phyloP scores from a whole-genome alignment of 1,140 invertebrate species.

The Musca vetustissima region DNA sequence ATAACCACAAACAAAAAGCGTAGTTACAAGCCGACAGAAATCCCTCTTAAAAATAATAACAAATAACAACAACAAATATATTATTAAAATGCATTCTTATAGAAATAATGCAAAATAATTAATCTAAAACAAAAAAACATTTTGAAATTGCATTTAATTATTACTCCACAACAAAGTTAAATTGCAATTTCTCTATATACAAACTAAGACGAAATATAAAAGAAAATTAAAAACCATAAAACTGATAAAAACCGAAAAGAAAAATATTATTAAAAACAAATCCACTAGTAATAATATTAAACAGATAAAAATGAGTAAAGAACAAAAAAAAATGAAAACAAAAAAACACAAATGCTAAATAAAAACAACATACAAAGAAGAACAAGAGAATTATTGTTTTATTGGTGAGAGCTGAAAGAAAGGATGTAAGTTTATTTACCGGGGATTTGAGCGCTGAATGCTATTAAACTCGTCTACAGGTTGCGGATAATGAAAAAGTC shows the following conservation, averaged over 20 bases:
- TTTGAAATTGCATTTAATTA: background rate
- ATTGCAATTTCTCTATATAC: no score
- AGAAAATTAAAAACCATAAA: no score
- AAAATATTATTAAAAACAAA: slow-evolving; percentile 26
- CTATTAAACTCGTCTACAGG: no score
- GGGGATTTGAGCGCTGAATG: no score
- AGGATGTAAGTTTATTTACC: no score
- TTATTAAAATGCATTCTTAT: background rate
- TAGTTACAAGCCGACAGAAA: background rate
- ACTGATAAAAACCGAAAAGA: background rate
- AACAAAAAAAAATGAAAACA: no score
- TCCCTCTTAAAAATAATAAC: background rate
- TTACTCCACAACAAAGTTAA: no score
- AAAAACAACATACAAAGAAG: background rate
- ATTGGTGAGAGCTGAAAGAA: no score
- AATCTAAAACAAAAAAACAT: background rate
- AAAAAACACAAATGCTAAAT: background rate
- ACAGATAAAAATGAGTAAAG: background rate
- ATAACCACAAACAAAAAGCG: background rate
- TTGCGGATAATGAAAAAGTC: no score
- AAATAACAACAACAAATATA: background rate
- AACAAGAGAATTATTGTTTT: background rate
- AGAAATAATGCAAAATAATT: background rate
- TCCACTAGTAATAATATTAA: slow-evolving; percentile 16
- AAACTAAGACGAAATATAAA: no score